A percentile compares a stretch with the other conserved stretches of the same genome.
These are phyloP conservation scores for Acanthopagrus latus DNA, from an alignment of 2,797 vertebrate genomes.

Conservation along the genomic window DNA sequence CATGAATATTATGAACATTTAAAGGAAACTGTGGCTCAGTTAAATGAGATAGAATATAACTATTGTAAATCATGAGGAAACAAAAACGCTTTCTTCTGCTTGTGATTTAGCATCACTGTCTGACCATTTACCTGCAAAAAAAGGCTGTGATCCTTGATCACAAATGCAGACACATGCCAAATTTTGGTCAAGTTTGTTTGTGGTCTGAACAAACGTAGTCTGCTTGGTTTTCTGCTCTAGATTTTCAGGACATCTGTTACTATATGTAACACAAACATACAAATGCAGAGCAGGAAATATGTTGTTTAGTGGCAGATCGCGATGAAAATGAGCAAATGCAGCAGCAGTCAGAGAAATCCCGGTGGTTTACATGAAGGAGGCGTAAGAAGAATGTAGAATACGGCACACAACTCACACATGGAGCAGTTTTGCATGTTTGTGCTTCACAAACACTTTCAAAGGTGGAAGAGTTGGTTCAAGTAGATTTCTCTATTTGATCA, in stretches of 20 bases:
- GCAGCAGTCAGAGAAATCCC: neutral
- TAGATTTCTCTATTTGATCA: neutral
- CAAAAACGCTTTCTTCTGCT: neutral
- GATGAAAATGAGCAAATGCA: neutral
- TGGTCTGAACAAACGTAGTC: neutral
- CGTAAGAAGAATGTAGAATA: neutral
- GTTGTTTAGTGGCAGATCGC: no score
- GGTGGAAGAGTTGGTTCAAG: neutral
- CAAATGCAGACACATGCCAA: no score
- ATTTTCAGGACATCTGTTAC: neutral
- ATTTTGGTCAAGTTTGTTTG: no score
- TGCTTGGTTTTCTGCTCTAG: neutral
- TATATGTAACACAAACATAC: neutral
- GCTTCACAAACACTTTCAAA: neutral
- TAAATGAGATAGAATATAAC: neutral
- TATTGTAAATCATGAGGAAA: neutral
- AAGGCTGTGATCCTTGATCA: no score
- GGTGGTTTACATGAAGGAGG: neutral
- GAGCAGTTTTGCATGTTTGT: no score
- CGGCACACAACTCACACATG: neutral
- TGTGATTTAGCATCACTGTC: no score
- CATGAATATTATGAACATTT: neutral
- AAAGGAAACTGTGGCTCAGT: neutral
- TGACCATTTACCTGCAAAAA: no score
- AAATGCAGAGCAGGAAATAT: no score